phyloP scores from a whole-genome alignment of 2,113 vertebrate species.

The Raja brachyura region DNA sequence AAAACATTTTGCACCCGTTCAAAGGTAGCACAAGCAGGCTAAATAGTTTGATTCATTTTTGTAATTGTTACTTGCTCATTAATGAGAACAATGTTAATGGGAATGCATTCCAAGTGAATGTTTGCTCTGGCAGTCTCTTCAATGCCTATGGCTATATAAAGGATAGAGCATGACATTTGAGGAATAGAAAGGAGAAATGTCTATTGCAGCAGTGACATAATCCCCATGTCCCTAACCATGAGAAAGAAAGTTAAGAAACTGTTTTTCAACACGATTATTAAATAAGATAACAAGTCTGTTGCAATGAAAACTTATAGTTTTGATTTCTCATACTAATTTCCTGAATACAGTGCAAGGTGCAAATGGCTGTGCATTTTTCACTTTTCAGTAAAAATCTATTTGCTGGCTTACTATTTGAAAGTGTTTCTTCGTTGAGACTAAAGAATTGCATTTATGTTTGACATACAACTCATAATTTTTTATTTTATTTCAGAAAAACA shows the following conservation, averaged over 20 bases:
- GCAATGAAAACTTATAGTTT: not conserved
- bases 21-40: not conserved
- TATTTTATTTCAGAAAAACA: conserved; percentile 73
- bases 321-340: not conserved
- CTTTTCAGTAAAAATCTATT: not conserved
- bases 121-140: conserved; percentile 1
- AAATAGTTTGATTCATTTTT: too few relatives aligned
- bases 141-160: not conserved
- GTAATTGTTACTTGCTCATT: not conserved
- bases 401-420: not conserved
- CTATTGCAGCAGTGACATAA: not conserved
- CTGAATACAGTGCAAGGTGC: not conserved
- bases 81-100: not conserved
- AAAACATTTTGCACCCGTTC: too few relatives aligned
- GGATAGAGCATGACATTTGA: not conserved
- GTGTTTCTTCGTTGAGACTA: not conserved
- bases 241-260: not conserved
- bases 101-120: not conserved
- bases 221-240: not conserved
- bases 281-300: not conserved
- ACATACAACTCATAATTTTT: not conserved
- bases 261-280: not conserved
- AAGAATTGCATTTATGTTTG: not conserved
- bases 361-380: not conserved
- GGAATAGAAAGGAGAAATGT: not conserved